Evolutionary conservation across 1,140 invertebrate genomes (phyloP), one percentile per base, ranked within the genome.

Genomic region (Bombus superbus): DNA sequence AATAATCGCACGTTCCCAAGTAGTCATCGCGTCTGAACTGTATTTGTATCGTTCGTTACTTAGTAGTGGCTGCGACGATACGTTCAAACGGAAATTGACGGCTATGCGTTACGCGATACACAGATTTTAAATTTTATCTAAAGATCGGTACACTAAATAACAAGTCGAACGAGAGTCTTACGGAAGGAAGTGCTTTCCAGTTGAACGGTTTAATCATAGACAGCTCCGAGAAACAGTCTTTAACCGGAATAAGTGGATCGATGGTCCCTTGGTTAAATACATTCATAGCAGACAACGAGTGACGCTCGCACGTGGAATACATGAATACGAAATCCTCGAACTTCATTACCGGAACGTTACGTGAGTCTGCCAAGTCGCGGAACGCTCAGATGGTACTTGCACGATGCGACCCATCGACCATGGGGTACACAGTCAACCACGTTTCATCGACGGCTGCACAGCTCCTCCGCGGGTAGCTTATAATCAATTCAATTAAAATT

Each of bases 401-500:
- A 42, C 69, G 69, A 72, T 15, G 40, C 71, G 13, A 44, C 57
- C 28, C 71, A 10, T 44, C 71, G 42, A 73, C 42, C 42, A 44
- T 32, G 28, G 71, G 40, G 40, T 22, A 44, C 42, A 44, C 71
- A 32, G 40, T 28, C 15, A 57, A 3, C 47, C 57, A n/a, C 1
- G 40, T 35, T n/a, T 53, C 32, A 28, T 25, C 38, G 57, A 6
- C 18, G 38, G 28, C 53, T 22, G 47, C 2, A 9, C 32, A 18
- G 32, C 64, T 66, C 44, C 68, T 44, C n/a, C 9, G 47, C 28
- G 44, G 40, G 11, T 71, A 72, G 83, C 83, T 85, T 71, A 80
- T 78, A 62, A 85, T 85, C 83, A 76, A 88, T 88, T 90, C 89
- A 89, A 91, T 91, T 89, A 90, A 88, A 88, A 90, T 88, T 74